These are phyloP conservation scores for Rhopalosiphum nymphaeae DNA, from an alignment of 2,888 invertebrate species.

Conservation along the genomic window DNA sequence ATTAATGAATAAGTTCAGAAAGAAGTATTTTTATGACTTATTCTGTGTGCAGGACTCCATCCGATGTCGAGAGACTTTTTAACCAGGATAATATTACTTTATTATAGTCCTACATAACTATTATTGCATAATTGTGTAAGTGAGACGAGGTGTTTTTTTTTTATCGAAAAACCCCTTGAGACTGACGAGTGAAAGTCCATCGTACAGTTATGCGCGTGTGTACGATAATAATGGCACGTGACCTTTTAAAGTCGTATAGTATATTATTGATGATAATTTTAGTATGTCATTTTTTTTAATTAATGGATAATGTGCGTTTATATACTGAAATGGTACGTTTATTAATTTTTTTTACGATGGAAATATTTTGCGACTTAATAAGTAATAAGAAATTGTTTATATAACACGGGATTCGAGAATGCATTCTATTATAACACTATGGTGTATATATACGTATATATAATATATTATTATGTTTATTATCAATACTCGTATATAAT, in stretches of 20 bases:
- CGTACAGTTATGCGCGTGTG: neutral
- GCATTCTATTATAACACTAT: neutral
- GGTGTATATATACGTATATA: neutral
- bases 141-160: constrained; percentile 43
- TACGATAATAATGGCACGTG: constrained; percentile 30
- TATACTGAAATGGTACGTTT: neutral
- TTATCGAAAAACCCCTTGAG: constrained; percentile 11
- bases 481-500: neutral
- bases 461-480: neutral
- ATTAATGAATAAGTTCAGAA: constrained; percentile 36
- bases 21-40: constrained; percentile 20
- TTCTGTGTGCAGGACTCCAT: neutral
- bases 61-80: neutral
- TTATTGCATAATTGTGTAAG: constrained; percentile 7
- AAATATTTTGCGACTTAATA: neutral
- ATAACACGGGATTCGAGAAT: neutral
- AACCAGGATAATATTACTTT: neutral
- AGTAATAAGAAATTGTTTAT: constrained; percentile 32
- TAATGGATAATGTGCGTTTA: constrained; percentile 15
- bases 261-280: constrained; percentile 16
- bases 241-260: constrained; percentile 27
- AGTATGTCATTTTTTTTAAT: constrained; percentile 52
- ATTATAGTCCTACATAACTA: neutral
- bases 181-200: constrained; percentile 49
- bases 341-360: neutral